Percentiles rank a stretch among this genome's conserved stretches.
phyloP scores from a whole-genome alignment of 2,113 vertebrate species.

The Candoia aspera region DNA sequence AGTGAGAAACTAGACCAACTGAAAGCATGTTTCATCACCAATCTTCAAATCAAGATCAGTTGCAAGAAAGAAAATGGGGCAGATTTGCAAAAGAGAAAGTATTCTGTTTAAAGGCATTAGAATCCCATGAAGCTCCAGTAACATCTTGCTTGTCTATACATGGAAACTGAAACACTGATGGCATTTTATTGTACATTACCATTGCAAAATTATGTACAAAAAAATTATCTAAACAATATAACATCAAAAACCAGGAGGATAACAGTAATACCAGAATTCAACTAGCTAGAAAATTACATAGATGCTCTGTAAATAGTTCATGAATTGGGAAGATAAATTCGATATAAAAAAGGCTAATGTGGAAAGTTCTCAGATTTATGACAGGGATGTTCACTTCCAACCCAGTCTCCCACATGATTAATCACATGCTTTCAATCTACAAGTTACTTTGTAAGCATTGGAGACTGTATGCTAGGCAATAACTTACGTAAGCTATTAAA shows the following conservation, averaged over 20 bases:
- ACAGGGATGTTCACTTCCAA: conserved; percentile 4
- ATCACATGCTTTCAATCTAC: conserved; percentile 1
- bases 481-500: not conserved
- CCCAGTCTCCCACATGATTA: conserved; percentile 12
- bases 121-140: not conserved
- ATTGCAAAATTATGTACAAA: not conserved
- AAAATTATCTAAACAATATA: not conserved
- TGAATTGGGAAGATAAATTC: not conserved
- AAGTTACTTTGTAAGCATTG: not conserved
- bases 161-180: not conserved
- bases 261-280: not conserved
- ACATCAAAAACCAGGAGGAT: not conserved
- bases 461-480: not conserved
- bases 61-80: not conserved
- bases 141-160: not conserved
- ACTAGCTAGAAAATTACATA: not conserved
- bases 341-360: not conserved
- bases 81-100: not conserved
- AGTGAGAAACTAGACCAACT: not conserved
- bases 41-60: not conserved
- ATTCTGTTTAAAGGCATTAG: not conserved
- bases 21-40: not conserved
- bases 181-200: not conserved
- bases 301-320: not conserved
- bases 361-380: not conserved